phyloP scores from a whole-genome alignment of 2,888 invertebrate species.

The Abrostola triplasia region DNA sequence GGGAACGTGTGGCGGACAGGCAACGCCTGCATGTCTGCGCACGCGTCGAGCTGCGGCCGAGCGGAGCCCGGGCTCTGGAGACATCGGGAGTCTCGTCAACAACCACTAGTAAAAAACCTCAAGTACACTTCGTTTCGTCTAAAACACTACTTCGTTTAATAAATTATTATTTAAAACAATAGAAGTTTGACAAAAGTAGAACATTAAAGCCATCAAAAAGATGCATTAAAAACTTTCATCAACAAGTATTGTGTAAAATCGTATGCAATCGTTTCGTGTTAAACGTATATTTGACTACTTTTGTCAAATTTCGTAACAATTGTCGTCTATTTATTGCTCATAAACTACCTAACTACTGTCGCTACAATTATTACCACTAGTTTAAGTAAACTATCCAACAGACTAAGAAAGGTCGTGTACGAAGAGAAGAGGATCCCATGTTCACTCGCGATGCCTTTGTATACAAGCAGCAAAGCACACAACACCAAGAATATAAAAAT shows the following conservation, averaged over 20 bases:
- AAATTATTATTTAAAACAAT: conserved; percentile 69
- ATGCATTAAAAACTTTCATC: conserved; percentile 57
- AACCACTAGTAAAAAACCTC: conserved; percentile 64
- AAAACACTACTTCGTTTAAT: conserved; percentile 66
- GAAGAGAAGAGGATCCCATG: conserved; percentile 42
- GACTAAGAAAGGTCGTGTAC: conserved; percentile 58
- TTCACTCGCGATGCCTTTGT: conserved; percentile 56
- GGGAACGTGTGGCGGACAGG: conserved; percentile 11
- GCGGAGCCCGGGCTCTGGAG: conserved; percentile 3
- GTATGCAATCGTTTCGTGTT: conserved; percentile 47
- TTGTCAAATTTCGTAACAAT: conserved; percentile 78
- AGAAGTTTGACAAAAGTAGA: conserved; percentile 79
- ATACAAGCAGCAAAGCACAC: conserved; percentile 68
- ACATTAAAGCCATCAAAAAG: conserved; percentile 64
- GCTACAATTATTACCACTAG: conserved; percentile 64
- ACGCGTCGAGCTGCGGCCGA: neutral
- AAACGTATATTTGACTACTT: conserved; percentile 64
- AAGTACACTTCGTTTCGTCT: conserved; percentile 71
- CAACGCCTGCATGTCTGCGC: conserved; percentile 4
- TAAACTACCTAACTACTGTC: conserved; percentile 79
- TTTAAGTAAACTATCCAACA: conserved; percentile 60
- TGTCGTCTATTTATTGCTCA: conserved; percentile 83
- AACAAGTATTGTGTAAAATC: conserved; percentile 61
- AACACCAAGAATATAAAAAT: conserved; percentile 67
- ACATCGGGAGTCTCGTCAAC: conserved; percentile 35